A percentile compares a stretch with the other conserved stretches of the same genome.
Evolutionary conservation across 2,113 vertebrate species (phyloP).

Genomic region (Phrynocephalus versicolor): DNA sequence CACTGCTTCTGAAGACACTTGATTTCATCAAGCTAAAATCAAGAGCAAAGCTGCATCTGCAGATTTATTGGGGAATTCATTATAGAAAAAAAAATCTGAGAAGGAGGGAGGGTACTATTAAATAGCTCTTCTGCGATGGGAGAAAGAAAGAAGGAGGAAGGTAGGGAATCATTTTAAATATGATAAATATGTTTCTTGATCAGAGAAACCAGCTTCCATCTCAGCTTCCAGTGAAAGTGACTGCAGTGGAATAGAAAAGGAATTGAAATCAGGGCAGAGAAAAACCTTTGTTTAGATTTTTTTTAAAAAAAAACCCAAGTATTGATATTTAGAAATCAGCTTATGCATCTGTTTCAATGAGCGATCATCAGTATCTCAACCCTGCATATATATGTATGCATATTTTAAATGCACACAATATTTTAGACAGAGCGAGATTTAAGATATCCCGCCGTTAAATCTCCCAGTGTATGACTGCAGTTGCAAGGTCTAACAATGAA

Average conservation of each 20-base stretch:
- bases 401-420: slow-evolving; percentile 50
- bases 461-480: slow-evolving; percentile 70
- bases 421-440: slow-evolving; percentile 70
- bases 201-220: not conserved
- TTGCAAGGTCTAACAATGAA: slow-evolving; percentile 75
- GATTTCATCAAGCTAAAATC: not conserved
- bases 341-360: too few relatives aligned
- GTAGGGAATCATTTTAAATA: not conserved
- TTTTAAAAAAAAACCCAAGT: not conserved
- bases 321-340: not conserved
- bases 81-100: not conserved
- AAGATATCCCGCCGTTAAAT: slow-evolving; percentile 74
- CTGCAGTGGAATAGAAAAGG: not conserved
- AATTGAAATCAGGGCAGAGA: not conserved
- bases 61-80: not conserved
- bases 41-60: too few relatives aligned
- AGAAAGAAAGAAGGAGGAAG: not conserved
- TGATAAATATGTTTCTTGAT: not conserved
- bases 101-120: not conserved
- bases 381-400: not conserved
- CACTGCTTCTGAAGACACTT: not conserved
- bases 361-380: too few relatives aligned
- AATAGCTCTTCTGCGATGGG: not conserved
- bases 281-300: not conserved
- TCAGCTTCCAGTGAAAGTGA: not conserved